These are phyloP conservation scores for Corbicula japonica DNA, from an alignment of 2,888 invertebrate species.

Conservation along the genomic window DNA sequence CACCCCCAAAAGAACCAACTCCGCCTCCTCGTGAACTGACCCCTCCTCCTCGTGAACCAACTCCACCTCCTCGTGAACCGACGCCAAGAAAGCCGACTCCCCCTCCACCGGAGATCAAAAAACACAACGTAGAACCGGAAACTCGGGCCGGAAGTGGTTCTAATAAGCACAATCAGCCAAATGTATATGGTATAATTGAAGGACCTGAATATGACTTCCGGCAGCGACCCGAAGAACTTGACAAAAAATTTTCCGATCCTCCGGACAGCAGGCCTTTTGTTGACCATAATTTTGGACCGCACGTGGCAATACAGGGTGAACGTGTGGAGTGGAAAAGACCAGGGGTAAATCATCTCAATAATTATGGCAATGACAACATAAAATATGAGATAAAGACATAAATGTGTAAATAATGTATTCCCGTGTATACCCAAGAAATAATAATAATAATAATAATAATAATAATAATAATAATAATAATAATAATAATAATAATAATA, in stretches of 20 bases:
- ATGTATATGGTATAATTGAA: constrained; percentile 58
- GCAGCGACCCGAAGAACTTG: constrained; percentile 48
- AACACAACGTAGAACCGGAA: neutral
- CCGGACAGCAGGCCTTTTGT: constrained; percentile 61
- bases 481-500: no score
- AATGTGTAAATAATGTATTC: no score
- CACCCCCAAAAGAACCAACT: constrained; percentile 40
- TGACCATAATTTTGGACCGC: constrained; percentile 74
- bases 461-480: no score
- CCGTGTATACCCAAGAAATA: no score
- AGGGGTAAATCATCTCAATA: constrained; percentile 74
- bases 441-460: no score
- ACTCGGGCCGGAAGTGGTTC: constrained; percentile 16
- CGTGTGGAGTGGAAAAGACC: constrained; percentile 80
- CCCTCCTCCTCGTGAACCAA: constrained; percentile 26
- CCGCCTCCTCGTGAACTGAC: constrained; percentile 30
- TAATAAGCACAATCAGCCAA: no score
- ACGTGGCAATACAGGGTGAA: constrained; percentile 70
- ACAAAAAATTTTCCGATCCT: constrained; percentile 51
- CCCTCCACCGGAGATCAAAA: constrained; percentile 11
- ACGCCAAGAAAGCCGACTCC: constrained; percentile 35
- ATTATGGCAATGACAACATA: no score
- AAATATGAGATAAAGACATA: no score
- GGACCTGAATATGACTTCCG: constrained; percentile 58
- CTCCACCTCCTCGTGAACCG: constrained; percentile 36